Percentiles rank a stretch among this genome's conserved stretches.
phyloP scores from a whole-genome alignment of 2,888 invertebrate genomes.

The Xanthia icteritia region DNA sequence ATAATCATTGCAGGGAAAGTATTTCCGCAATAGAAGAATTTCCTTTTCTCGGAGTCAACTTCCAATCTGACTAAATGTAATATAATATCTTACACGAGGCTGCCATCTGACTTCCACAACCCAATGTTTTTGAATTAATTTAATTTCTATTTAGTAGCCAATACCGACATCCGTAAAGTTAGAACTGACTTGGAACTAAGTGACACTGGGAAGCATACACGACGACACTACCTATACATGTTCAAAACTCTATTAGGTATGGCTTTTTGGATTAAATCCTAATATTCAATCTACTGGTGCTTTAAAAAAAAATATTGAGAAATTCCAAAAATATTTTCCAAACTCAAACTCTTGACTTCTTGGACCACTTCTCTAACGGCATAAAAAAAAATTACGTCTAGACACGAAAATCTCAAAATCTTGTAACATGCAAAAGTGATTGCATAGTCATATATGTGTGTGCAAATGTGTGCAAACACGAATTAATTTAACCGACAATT shows the following conservation, averaged over 20 bases:
- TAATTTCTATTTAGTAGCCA: too few relatives aligned
- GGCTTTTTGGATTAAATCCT: too few relatives aligned
- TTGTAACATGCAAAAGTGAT: neutral
- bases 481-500: neutral
- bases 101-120: neutral
- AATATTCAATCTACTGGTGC: too few relatives aligned
- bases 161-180: neutral
- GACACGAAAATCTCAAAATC: neutral
- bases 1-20: neutral
- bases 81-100: neutral
- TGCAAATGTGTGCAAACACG: neutral
- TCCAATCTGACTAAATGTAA: too few relatives aligned
- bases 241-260: too few relatives aligned
- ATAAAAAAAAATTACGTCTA: neutral
- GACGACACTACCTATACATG: too few relatives aligned
- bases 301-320: too few relatives aligned
- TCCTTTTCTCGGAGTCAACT: too few relatives aligned
- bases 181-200: neutral
- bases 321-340: too few relatives aligned
- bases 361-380: too few relatives aligned
- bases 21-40: neutral
- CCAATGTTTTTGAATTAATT: too few relatives aligned
- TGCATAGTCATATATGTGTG: neutral
- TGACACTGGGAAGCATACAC: neutral
- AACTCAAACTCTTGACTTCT: too few relatives aligned